A percentile compares a stretch with the other conserved stretches of the same genome.
Evolutionary conservation across 30 jellyfish, hydroid and myxozoan species (phyloP).

Genomic region (Pelagia noctiluca): DNA sequence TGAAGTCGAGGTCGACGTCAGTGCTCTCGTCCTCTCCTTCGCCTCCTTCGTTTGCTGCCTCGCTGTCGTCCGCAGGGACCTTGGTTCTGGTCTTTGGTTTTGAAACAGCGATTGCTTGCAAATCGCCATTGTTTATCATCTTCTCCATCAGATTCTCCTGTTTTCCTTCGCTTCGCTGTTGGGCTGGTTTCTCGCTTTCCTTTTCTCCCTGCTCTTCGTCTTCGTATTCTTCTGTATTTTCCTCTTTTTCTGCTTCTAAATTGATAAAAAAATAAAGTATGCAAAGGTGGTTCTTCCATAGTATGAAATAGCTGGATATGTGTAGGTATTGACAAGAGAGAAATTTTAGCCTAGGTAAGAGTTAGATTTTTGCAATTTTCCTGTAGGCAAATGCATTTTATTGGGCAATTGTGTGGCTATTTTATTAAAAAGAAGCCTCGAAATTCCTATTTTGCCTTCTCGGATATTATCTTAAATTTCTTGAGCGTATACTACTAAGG

Average conservation of each 20-base stretch:
- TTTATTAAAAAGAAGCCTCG: no score
- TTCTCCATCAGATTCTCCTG: slow-evolving; percentile 46
- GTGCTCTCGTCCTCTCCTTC: slow-evolving; percentile 63
- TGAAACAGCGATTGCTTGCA: slow-evolving; percentile 59
- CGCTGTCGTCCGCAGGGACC: slow-evolving; percentile 49
- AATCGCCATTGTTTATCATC: slow-evolving; percentile 50
- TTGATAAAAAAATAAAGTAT: no score
- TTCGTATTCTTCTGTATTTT: slow-evolving; percentile 68
- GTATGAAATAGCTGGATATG: no score
- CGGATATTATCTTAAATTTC: no score
- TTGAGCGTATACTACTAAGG: no score
- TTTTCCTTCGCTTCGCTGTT: slow-evolving; percentile 23
- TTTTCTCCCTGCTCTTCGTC: slow-evolving; percentile 54
- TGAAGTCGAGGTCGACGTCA: slow-evolving; percentile 46
- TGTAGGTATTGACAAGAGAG: no score
- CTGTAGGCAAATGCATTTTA: no score
- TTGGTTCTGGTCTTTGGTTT: slow-evolving; percentile 46
- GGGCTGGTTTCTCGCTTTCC: slow-evolving; percentile 33
- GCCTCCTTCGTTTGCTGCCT: slow-evolving; percentile 22
- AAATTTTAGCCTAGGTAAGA: no score
- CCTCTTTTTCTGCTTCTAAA: slow-evolving; percentile 48
- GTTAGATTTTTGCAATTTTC: no score
- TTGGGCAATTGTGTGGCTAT: no score
- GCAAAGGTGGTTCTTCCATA: no score
- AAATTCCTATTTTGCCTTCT: no score